Percentiles rank a stretch among this genome's conserved stretches.
These are phyloP conservation scores for Pterostichus niger DNA, from an alignment of 2,888 invertebrate species.

Conservation along the genomic window DNA sequence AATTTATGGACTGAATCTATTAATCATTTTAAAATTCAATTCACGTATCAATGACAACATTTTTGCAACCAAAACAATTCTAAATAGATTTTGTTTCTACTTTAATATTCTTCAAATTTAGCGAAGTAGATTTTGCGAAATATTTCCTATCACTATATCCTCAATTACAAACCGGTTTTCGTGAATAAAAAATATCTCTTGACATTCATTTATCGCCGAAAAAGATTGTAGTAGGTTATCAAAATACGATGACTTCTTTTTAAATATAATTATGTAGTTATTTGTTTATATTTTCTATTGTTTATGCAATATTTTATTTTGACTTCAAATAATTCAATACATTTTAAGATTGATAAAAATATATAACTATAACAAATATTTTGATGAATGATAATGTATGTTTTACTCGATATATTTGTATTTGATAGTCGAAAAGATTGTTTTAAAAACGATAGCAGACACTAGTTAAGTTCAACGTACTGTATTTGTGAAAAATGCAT, in stretches of 20 bases:
- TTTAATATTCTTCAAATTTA: not conserved
- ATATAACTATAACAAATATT: not conserved
- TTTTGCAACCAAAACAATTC: not conserved
- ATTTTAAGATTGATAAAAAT: no score
- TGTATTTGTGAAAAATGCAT: slow-evolving; percentile 19
- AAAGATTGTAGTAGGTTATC: slow-evolving; percentile 29
- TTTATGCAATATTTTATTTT: not conserved
- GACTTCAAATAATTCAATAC: no score
- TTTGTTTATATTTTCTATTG: slow-evolving; percentile 3
- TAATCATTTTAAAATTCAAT: slow-evolving; percentile 9
- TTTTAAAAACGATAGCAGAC: slow-evolving; percentile 6
- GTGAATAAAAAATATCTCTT: slow-evolving; percentile 2
- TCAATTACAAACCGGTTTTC: slow-evolving; percentile 17
- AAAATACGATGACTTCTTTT: slow-evolving; percentile 23
- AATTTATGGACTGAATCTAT: slow-evolving; percentile 12
- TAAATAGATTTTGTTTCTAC: not conserved
- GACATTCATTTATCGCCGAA: slow-evolving; percentile 11
- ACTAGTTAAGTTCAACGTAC: slow-evolving; percentile 25
- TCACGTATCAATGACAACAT: not conserved
- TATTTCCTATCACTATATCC: slow-evolving; percentile 16
- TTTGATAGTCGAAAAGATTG: not conserved
- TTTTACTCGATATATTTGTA: slow-evolving; percentile 14
- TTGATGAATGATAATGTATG: not conserved
- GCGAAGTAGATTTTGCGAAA: no score
- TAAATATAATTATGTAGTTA: slow-evolving; percentile 29